Conservation (phyloP, 2,888 invertebrate species). For the Meghimatium bilineatum region DNA sequence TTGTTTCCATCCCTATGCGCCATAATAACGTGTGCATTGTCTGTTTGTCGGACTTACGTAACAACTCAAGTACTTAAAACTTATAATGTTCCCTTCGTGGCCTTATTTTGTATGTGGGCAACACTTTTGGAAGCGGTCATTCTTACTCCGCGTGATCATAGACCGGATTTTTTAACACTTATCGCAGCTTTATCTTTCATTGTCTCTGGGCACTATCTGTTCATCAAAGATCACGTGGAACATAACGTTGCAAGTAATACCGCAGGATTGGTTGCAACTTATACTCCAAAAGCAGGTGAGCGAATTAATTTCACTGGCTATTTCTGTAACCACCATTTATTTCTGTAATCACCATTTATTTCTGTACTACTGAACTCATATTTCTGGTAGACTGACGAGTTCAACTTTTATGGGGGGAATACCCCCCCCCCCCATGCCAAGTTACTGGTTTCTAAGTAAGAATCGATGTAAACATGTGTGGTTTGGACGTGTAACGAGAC, state of each 20-base stretch:
- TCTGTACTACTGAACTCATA: too few relatives aligned
- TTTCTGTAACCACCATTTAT: too few relatives aligned
- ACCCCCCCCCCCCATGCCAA: too few relatives aligned
- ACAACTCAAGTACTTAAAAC: conserved; percentile 29
- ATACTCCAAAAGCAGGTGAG: conserved; percentile 32
- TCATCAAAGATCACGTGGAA: conserved; percentile 25
- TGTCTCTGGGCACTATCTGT: conserved; percentile 24
- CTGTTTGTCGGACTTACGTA: conserved; percentile 18
- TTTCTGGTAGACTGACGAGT: too few relatives aligned
- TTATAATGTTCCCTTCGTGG: conserved; percentile 18
- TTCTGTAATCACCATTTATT: too few relatives aligned
- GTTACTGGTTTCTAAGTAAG: too few relatives aligned
- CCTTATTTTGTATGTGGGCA: conserved; percentile 32
- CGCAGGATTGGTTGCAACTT: neutral
- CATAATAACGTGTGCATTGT: conserved; percentile 11
- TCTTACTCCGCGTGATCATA: conserved; percentile 4
- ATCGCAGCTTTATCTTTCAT: neutral
- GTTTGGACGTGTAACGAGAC: too few relatives aligned
- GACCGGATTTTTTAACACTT: neutral
- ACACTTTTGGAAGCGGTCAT: conserved; percentile 28
- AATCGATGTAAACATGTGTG: too few relatives aligned
- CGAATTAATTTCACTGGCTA: too few relatives aligned
- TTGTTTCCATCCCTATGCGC: conserved; percentile 15
- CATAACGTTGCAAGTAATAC: neutral
- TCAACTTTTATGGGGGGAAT: too few relatives aligned